Conservation (phyloP, 2,888 invertebrate genomes). For the Lasioglossum villosulum region DNA sequence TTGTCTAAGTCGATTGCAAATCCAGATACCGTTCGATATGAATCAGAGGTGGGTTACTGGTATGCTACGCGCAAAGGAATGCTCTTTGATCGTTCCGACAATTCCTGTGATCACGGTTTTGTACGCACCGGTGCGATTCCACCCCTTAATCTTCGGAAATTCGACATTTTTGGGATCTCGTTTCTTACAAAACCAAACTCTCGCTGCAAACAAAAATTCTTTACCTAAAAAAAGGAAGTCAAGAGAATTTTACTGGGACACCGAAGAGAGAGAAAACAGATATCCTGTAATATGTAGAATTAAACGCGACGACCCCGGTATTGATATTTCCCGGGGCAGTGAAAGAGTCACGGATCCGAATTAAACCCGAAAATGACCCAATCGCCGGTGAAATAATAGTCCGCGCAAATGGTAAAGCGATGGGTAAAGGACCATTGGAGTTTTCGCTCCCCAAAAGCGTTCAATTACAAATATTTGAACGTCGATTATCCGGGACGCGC, state of each 20-base stretch:
- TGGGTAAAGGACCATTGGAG: background rate
- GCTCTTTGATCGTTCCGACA: slow-evolving; percentile 77
- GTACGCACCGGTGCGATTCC: slow-evolving; percentile 43
- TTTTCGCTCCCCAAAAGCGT: slow-evolving; percentile 17
- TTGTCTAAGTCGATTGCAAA: slow-evolving; percentile 40
- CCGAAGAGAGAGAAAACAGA: background rate
- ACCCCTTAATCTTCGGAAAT: slow-evolving; percentile 41
- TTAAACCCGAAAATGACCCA: slow-evolving; percentile 21
- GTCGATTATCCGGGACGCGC: slow-evolving; percentile 13
- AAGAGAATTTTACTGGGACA: background rate
- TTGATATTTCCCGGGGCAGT: background rate
- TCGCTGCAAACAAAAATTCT: background rate
- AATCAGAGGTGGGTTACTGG: slow-evolving; percentile 63
- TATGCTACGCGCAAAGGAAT: slow-evolving; percentile 76
- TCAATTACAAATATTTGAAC: slow-evolving; percentile 41
- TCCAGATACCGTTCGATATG: slow-evolving; percentile 60
- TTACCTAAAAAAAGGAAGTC: background rate
- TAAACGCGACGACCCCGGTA: background rate
- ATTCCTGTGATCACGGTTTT: slow-evolving; percentile 66
- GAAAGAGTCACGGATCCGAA: background rate
- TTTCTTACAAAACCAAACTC: background rate
- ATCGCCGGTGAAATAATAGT: slow-evolving; percentile 12
- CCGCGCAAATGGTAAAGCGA: slow-evolving; percentile 8
- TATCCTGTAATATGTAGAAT: background rate
- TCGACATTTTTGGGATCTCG: slow-evolving; percentile 26